Base-by-base conservation (phyloP, 2,113 vertebrate species). In the Regulus satrapa region DNA sequence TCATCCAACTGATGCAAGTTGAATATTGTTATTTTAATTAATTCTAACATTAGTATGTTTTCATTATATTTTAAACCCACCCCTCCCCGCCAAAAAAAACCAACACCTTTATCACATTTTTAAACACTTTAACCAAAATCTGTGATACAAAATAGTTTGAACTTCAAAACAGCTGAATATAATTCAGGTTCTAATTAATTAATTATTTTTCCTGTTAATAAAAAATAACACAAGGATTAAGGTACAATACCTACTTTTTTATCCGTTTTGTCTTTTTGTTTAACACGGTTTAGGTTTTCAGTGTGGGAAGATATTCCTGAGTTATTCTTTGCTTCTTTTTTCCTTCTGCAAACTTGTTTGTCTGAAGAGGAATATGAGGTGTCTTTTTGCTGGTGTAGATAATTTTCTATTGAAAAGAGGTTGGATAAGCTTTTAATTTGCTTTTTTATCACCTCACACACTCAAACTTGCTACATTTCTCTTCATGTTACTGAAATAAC, bases 401-500 rank as follows among this genome's bases (percentile, higher is more conserved):
- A 74, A 88, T 68, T 89, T 63, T 92, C 97, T 97, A 10, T 94
- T 97, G 61, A 79, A 77, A 77, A 72, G 31, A 89, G 25, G 19
- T 64, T 52, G n/a, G 63, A 76, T 8, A 69, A 19, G 58, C 20
- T 67, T 66, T 78, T 41, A 71, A 17, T 58, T 49, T 24, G 10
- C 62, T 67, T 71, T 71, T 46, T 68, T 28, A 55, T 76, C 62
- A 18, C 13, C 15, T 21, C 24, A 51, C 21, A 13, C 41, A n/a
- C 48, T 46, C 18, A 1, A 80, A 67, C 8, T 78, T 40, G 13
- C 12, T 54, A 45, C 48, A 84, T 58, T 75, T 80, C 24, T 56
- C 38, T 71, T 62, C 5, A 1, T 20, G 41, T 38, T 62, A 38
- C 48, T 45, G 56, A 46, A 87, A 34, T 10, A 28, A 62, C 32